Base-by-base conservation (phyloP, 2,797 vertebrate species). In the Lepidocolaptes lacrymiger region DNA sequence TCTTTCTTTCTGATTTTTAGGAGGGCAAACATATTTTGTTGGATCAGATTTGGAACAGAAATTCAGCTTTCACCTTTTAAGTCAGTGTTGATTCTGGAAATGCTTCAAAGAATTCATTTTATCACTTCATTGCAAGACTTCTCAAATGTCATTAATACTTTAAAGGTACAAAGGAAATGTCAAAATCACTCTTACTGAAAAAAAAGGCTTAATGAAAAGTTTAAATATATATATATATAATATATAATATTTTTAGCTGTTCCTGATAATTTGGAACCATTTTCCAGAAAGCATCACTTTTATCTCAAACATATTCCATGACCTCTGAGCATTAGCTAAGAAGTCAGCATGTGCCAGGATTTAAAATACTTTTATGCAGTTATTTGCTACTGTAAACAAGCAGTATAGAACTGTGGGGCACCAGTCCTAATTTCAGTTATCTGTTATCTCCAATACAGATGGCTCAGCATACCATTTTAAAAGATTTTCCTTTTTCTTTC, bases 61-160 rank as follows among this genome's bases (percentile, higher is more conserved):
- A 77, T 63, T 93, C 69, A 67, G 6, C 26, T 58, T 89, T 93
- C 32, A 89, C 19, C 41, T 85, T 80, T 55, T 80, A 77, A 88
- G 67, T 54, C 39, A 67, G 52, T 76, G 61, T 44, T 81, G 63
- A 81, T 95, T 94, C 55, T 85, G 51, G 68, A 91, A 93, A 87
- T 48, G 37, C 20, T 91, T 93, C 55, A 77, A 91, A 93, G 32
- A 54, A 75, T 74, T 93, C 64, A 62, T 85, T 78, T 82, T 81
- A 83, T 84, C 78, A 63, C 23, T 85, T 92, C 52, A 81, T 58
- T 91, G 51, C 49, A 83, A 83, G 46, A 46, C 8, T 69, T 74
- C 28, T 58, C 17, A 82, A 73, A 81, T 15, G 20, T 54, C 52
- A 64, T 89, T 88, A 93, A 32, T 24, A 72, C 15, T 73, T 78